Evolutionary conservation across 2,888 invertebrate species (phyloP), one percentile per base, ranked within the genome.

Genomic region (Sphaerophoria rueppellii): DNA sequence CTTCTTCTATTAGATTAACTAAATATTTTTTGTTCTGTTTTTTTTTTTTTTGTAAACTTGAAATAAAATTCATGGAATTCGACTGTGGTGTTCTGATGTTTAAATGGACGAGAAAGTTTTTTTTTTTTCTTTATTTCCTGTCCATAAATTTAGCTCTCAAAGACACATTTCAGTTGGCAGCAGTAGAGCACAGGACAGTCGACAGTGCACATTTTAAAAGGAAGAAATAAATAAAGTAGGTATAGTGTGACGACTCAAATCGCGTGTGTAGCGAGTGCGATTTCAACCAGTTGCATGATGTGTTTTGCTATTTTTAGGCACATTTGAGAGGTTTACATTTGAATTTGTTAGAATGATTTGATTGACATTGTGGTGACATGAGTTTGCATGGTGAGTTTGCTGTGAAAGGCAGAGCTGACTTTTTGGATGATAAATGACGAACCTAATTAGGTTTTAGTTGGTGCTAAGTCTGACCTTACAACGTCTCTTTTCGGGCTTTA

Each of bases 31-130:
- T n/a, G n/a, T n/a, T n/a, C n/a, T n/a, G n/a, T 55, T 37, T 43
- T 52, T 40, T 74, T 76, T 70, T 67, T 50, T 50, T 55, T 77
- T 82, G 76, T 76, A 80, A 85, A 80, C 83, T 85, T 85, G 80
- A 80, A 85, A 85, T 85, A 69, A 80, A 80, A 85, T 85, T 76
- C 83, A 79, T 76, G 72, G 83, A 85, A 85, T 85, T 80, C 16
- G 55, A 32, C 35, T 57, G 70, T 70, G 43, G 35, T 67, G 67
- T 67, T 37, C 11, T 60, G 32, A 54, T 60, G 46, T 54, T n/a
- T 63, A 50, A 24, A 24, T 24, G 24, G 2, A 24, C 24, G 24
- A 24, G 24, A 24, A 24, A 24, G 24, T 63, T 43, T 55, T 74
- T n/a, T n/a, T n/a, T n/a, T 69, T 63, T 35, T 70, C 57, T 65